These are phyloP conservation scores for Eupithecia subfuscata DNA, from an alignment of 2,888 invertebrate species.

Conservation along the genomic window DNA sequence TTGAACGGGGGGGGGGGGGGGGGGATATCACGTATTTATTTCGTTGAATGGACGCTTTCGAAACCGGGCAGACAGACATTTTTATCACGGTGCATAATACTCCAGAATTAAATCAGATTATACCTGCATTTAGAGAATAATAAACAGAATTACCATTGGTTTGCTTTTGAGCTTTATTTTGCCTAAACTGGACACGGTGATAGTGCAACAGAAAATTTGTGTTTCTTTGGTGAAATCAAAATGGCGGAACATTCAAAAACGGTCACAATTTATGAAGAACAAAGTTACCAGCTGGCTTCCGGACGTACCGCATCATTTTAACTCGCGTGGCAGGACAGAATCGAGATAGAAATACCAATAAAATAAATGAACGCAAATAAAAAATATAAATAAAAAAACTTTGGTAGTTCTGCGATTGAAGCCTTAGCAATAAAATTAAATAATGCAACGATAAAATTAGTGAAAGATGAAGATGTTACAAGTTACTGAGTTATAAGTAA, in stretches of 20 bases:
- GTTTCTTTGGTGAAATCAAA: not conserved
- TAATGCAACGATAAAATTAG: not conserved
- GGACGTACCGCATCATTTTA: conserved; percentile 23
- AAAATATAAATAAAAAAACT: not conserved
- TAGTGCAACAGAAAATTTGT: not conserved
- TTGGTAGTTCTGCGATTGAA: not conserved
- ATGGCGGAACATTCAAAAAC: not conserved
- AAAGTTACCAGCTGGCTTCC: conserved; percentile 29
- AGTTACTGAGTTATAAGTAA: not conserved
- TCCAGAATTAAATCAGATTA: too few relatives aligned
- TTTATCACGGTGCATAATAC: too few relatives aligned
- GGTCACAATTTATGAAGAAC: not conserved
- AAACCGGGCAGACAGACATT: too few relatives aligned
- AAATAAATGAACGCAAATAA: conserved; percentile 14
- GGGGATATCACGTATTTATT: too few relatives aligned
- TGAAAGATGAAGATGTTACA: not conserved
- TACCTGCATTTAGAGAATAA: too few relatives aligned
- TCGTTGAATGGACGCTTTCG: too few relatives aligned
- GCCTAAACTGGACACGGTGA: not conserved
- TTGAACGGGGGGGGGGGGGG: too few relatives aligned
- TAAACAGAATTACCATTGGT: too few relatives aligned
- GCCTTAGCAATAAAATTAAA: not conserved
- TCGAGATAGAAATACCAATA: conserved; percentile 14
- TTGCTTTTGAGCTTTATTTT: too few relatives aligned
- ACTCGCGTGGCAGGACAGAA: conserved; percentile 20